A percentile compares a stretch with the other conserved stretches of the same genome.
Evolutionary conservation across 2,888 invertebrate genomes (phyloP).

Genomic region (Tenodera sinensis): DNA sequence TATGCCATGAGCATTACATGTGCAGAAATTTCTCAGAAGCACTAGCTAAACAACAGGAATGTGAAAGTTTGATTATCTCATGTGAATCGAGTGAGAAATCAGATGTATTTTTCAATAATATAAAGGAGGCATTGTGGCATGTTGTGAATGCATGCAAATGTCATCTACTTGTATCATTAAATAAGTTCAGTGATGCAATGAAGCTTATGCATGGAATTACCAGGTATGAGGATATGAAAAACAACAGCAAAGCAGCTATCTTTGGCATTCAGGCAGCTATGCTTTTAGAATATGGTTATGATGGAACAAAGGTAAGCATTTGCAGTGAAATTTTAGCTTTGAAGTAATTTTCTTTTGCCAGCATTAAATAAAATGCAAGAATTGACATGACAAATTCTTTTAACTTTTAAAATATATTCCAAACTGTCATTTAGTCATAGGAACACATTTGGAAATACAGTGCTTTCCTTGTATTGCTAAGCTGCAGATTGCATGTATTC

Average conservation of each 20-base stretch:
- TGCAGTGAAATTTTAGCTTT: not conserved
- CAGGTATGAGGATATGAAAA: not conserved
- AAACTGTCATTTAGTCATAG: no score
- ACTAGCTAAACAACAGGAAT: not conserved
- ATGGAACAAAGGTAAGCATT: slow-evolving; percentile 1
- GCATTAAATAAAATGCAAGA: no score
- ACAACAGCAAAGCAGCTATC: slow-evolving; percentile 4
- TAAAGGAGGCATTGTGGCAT: not conserved
- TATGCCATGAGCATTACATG: slow-evolving; percentile 10
- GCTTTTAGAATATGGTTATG: slow-evolving; percentile 20
- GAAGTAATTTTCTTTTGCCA: no score
- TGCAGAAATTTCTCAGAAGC: not conserved
- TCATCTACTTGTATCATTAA: not conserved
- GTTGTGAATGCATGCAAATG: slow-evolving; percentile 3
- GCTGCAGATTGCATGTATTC: no score
- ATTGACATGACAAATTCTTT: no score
- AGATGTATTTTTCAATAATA: not conserved
- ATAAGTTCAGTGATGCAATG: not conserved
- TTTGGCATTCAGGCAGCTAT: slow-evolving; percentile 4
- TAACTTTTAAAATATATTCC: no score
- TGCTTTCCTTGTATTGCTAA: no score
- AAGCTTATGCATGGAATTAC: not conserved
- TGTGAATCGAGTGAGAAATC: not conserved
- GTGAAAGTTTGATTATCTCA: not conserved
- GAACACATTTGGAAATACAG: no score